phyloP scores from a whole-genome alignment of 2,888 invertebrate species.

The Xiphydria camelus region DNA sequence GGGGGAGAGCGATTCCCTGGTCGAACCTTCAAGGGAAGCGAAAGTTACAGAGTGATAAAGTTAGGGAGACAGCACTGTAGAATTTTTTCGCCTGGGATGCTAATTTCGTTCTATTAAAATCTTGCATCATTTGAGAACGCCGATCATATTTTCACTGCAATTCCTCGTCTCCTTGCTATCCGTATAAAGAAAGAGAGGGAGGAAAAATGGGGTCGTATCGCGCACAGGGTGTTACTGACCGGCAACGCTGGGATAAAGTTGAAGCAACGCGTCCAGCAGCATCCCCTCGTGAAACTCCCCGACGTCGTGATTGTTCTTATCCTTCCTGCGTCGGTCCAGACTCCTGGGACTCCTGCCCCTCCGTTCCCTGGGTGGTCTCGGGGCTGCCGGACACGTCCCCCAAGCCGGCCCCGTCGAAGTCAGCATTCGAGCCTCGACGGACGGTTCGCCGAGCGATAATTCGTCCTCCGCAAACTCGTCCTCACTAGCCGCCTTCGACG shows the following conservation, averaged over 20 bases:
- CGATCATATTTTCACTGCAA: too few relatives aligned
- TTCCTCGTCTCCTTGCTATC: too few relatives aligned
- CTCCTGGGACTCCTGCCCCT: conserved; percentile 59
- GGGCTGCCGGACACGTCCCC: conserved; percentile 66
- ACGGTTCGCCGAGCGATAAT: conserved; percentile 60
- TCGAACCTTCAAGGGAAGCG: too few relatives aligned
- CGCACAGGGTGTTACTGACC: too few relatives aligned
- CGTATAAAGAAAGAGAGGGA: too few relatives aligned
- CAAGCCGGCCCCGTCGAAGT: conserved; percentile 60
- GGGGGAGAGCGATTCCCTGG: too few relatives aligned
- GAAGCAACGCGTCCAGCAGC: conserved; percentile 72
- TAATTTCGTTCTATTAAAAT: too few relatives aligned
- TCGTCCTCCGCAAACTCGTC: conserved; percentile 88
- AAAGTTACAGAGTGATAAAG: too few relatives aligned
- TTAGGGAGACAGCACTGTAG: too few relatives aligned
- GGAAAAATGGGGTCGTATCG: too few relatives aligned
- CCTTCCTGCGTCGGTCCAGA: conserved; percentile 58
- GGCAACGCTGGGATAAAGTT: conserved; percentile 73
- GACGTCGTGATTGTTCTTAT: conserved; percentile 63
- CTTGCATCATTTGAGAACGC: too few relatives aligned
- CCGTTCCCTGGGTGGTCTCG: conserved; percentile 63
- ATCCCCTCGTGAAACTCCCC: conserved; percentile 82
- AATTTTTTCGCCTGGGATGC: too few relatives aligned
- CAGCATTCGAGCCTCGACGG: conserved; percentile 58
- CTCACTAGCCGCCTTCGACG: conserved; percentile 67